A percentile compares a stretch with the other conserved stretches of the same genome.
Conservation (phyloP, 1,140 invertebrate species). For the Calephelis nemesis region DNA sequence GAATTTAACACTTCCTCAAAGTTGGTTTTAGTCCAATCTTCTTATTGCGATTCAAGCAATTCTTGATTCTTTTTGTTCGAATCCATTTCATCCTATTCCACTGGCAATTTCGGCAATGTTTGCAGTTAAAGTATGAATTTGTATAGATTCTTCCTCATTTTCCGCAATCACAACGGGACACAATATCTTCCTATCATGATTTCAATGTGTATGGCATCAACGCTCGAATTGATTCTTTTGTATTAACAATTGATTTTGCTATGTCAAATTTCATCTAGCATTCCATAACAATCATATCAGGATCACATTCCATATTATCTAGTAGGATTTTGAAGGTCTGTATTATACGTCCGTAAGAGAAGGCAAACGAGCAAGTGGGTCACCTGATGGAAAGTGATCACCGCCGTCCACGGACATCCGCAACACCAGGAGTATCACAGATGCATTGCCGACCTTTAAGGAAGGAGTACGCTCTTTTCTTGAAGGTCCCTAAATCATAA, state of each 20-base stretch:
- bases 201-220: constrained; percentile 45
- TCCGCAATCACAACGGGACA: constrained; percentile 39
- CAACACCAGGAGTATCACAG: too few relatives aligned
- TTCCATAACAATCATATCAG: constrained; percentile 39
- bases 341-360: background rate
- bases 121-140: constrained; percentile 45
- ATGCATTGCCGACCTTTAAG: too few relatives aligned
- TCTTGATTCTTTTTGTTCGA: constrained; percentile 18
- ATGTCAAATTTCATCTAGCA: constrained; percentile 41
- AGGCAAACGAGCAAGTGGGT: too few relatives aligned
- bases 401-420: too few relatives aligned
- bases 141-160: constrained; percentile 41
- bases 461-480: too few relatives aligned
- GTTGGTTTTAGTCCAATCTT: too few relatives aligned
- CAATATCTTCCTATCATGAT: constrained; percentile 48
- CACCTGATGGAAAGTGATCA: too few relatives aligned
- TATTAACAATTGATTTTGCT: constrained; percentile 37
- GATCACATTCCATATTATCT: constrained; percentile 37
- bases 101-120: constrained; percentile 29
- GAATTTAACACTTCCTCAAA: too few relatives aligned
- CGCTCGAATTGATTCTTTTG: constrained; percentile 31
- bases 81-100: constrained; percentile 44
- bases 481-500: too few relatives aligned
- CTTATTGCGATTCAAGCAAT: too few relatives aligned
- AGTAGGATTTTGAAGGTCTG: constrained; percentile 32